Evolutionary conservation across 2,888 invertebrate genomes (phyloP), one percentile per base, ranked within the genome.

Genomic region (Oegoconia quadripuncta): DNA sequence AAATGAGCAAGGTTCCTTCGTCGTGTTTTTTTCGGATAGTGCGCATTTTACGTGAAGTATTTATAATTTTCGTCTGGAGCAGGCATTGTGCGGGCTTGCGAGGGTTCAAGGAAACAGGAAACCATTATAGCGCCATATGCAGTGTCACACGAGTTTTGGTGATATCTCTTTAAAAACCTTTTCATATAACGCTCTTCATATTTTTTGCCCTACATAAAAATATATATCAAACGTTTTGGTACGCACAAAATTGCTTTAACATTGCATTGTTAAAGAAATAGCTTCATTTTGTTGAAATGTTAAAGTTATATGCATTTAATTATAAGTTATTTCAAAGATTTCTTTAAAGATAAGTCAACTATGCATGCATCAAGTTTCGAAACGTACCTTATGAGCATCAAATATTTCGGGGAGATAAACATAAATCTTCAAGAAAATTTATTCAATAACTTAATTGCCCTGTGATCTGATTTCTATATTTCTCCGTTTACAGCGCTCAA

Each of bases 41-140:
- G 52, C 41, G 52, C 52, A 55, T 67, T 60, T 59, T 46, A 52
- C 51, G 35, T 23, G 40, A 18, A 31, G 27, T 27, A 38, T 38
- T 74, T 67, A 70, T 66, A 68, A 74, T 76, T 77, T 81, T 74
- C 67, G 70, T 73, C 67, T 65, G 61, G 67, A 59, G 63, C 58
- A 48, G 48, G 64, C 64, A 79, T 80, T 81, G 79, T 76, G 73
- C 45, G 23, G 48, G 52, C 77, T 76, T 75, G 72, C 48, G 32
- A 48, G 52, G 60, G 64, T 59, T 63, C 48, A 59, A 77, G 81
- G 78, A 79, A 82, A 67, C 80, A 67, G 83, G 83, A 83, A 83
- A 64, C 82, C 83, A 82, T 83, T 82, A 82, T 63, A 63, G 69
- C 66, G 64, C 65, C 74, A 71, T 73, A 68, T 75, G 78, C 74